Evolutionary conservation across 2,797 vertebrate genomes (phyloP), one percentile per base, ranked within the genome.

Genomic region (Lacerta agilis): DNA sequence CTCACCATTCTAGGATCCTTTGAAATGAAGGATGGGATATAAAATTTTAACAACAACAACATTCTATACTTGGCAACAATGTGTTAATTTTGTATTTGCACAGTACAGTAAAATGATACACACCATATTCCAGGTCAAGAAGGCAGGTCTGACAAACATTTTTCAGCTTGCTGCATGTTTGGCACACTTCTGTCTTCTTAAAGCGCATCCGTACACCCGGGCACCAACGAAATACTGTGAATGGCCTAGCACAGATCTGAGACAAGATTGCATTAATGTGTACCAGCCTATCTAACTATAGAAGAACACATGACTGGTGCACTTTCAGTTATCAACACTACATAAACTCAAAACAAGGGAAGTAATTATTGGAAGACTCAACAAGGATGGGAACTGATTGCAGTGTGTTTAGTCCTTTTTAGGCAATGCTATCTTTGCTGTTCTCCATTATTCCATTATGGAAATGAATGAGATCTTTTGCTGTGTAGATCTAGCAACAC

Each of bases 101-200:
- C 45, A 61, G 76, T 38, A 43, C 38, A 49, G 25, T 33, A 75
- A 66, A 84, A 88, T 45, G 9, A 67, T 23, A 96, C 98, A 17
- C 91, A 99, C 99, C 99, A 85, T 98, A 99, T 41, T 99, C 99
- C 41, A 99, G 96, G 92, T 99, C 99, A 85, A 99, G 96, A 80
- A 99, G 97, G 93, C 99, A 99, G 43, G 99, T 99, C 92, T 99
- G 99, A 93, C 99, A 99, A 85, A 99, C 99, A 0, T 99, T 99
- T 94, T 99, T 99, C 97, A 99, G 97, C 95, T 99, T 99, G 97
- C 99, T 99, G 95, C 99, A 99, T 0, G 99, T 99, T 92, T 99
- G 99, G 96, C 99, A 99, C 69, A 99, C 99, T 92, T 99, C 99
- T 0, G 99, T 99, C 95, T 99, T 99, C 97, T 99, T 99, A 96